Conservation (phyloP, 37 sponge, comb jelly and placozoan genomes). For the Theonella swinhoei region DNA sequence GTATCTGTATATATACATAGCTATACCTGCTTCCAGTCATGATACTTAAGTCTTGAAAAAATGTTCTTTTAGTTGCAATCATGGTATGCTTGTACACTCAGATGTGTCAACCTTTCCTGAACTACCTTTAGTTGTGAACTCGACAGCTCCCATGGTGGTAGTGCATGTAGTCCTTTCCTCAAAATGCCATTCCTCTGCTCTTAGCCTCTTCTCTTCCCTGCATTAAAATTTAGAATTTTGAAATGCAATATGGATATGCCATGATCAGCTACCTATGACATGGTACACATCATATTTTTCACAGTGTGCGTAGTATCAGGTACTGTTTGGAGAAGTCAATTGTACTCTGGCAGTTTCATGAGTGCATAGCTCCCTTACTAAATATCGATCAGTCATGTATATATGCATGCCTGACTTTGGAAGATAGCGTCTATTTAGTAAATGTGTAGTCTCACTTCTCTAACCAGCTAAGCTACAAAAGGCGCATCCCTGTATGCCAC, state of each 20-base stretch:
- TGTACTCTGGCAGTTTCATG: constrained; percentile 15
- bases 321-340: neutral
- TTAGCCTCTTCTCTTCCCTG: neutral
- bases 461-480: neutral
- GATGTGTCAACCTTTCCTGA: neutral
- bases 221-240: too few relatives aligned
- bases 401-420: neutral
- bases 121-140: neutral
- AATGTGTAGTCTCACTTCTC: neutral
- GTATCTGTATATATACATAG: neutral
- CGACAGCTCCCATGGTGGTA: neutral
- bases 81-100: neutral
- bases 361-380: constrained; percentile 31
- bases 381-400: neutral
- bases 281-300: constrained; percentile 17
- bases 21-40: constrained; percentile 41
- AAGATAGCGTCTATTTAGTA: neutral
- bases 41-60: constrained; percentile 16
- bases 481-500: neutral
- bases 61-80: neutral
- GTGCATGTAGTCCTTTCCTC: neutral
- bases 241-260: neutral
- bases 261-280: neutral
- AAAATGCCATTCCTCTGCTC: neutral
- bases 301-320: constrained; percentile 41